Evolutionary conservation across 2,113 vertebrate species (phyloP), one percentile per base, ranked within the genome.

Genomic region (Aepyceros melampus): DNA sequence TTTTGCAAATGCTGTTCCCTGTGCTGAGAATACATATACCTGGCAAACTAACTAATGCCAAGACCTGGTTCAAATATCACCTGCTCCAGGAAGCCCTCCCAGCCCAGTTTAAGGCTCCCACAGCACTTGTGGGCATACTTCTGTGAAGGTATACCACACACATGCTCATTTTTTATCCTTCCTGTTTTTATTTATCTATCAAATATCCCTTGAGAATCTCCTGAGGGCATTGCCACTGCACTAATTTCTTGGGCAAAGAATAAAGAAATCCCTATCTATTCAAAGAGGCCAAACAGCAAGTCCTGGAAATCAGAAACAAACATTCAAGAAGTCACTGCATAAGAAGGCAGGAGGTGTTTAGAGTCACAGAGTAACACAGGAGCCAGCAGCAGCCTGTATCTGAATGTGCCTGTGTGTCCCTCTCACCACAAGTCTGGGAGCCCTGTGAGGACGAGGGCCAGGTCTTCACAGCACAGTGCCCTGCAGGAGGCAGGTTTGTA

Each of bases 141-240:
- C 36, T 60, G 29, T 47, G 56, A 95, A 13, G 31, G 23, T 31
- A 40, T 53, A 83, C 49, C 81, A 83, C 49, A 83, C 19, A 53
- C 14, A 49, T 13, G 25, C 7, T 36, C 83, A 29, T n/a, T 36
- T 31, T 79, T 25, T 7, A 36, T 62, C 9, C 55, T 94, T 91
- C 56, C 15, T 86, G 29, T 86, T 94, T 91, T 84, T 96, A 47
- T 82, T 82, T 91, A 94, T 89, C 83, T n/a, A n/a, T n/a, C n/a
- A 71, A 56, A n/a, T 83, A 84, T 91, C 76, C 71, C 71, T 90
- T 91, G 33, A 93, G 45, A 79, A 6, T 87, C 47, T 60, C 71
- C 49, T 51, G 13, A 94, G 78, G 58, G 56, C 49, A 89, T 85
- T 51, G 78, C 76, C 78, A 40, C 47, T 92, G 19, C 58, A n/a